Conservation (phyloP, 2,113 vertebrate species). For the Oryzias melastigma region DNA sequence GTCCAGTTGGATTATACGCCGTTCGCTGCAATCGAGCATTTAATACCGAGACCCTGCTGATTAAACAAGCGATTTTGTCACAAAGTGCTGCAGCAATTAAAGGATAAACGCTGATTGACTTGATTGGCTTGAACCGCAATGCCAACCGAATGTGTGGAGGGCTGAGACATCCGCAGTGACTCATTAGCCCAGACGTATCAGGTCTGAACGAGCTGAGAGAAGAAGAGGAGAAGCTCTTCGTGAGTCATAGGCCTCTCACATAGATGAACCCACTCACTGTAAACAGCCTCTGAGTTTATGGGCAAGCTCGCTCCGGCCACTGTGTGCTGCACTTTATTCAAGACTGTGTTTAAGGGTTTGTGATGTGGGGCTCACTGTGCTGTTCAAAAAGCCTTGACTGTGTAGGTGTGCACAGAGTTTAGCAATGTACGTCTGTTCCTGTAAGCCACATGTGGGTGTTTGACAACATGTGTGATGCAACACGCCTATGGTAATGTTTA, state of each 20-base stretch:
- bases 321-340: constrained; percentile 37
- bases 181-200: constrained; percentile 30
- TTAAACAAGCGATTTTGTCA: constrained; percentile 46
- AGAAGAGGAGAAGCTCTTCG: constrained; percentile 38
- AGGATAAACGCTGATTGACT: constrained; percentile 46
- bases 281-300: constrained; percentile 64
- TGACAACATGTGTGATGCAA: constrained; percentile 12
- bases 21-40: constrained; percentile 14
- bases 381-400: background rate
- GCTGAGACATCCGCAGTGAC: constrained; percentile 13
- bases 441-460: constrained; percentile 12
- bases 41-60: constrained; percentile 34
- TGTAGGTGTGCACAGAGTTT: constrained; percentile 24
- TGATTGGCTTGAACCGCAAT: constrained; percentile 33
- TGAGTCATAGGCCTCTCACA: constrained; percentile 69
- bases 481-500: constrained; percentile 25
- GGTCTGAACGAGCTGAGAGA: constrained; percentile 54
- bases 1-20: constrained; percentile 33
- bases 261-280: constrained; percentile 40
- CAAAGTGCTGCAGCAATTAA: constrained; percentile 40
- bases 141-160: constrained; percentile 2
- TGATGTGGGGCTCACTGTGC: background rate
- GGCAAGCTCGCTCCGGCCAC: constrained; percentile 36
- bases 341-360: constrained; percentile 1
- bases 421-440: constrained; percentile 8